Evolutionary conservation across 2,888 invertebrate species (phyloP), one percentile per base, ranked within the genome.

Genomic region (Tyria jacobaeae): DNA sequence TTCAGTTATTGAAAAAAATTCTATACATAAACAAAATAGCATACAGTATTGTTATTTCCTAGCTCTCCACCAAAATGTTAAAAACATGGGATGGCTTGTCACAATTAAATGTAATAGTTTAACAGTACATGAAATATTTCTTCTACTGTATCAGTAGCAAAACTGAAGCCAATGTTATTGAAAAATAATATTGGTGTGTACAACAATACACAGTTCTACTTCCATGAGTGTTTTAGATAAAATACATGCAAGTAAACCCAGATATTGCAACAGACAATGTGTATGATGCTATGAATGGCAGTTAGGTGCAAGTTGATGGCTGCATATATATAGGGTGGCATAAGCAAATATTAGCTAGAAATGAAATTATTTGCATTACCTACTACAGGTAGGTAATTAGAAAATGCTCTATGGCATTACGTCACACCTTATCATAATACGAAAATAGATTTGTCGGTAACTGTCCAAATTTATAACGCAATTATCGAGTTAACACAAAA

Each of bases 401-500:
- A 73, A 60, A 66, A 75, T 65, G 65, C 71, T 66, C 71, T 74
- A 76, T 58, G 60, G 47, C 62, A 70, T 63, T 59, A 66, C 53
- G 62, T 78, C 68, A 73, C 63, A 67, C 60, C 57, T 68, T 69
- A 67, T 71, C 63, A 58, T 58, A 55, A 64, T 74, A 79, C 62
- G 60, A 75, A 82, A 78, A 78, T 76, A 77, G 73, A 75, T 57
- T 73, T 66, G 50, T 74, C 51, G 64, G 67, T 70, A 71, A 61
- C 61, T 54, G 57, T 72, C 58, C 62, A 74, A 72, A 73, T 64
- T 57, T 61, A 73, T 65, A 50, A 56, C 63, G 71, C 31, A 69
- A 69, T 71, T 62, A 65, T 57, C 49, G 60, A 66, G 54, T 70
- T 52, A 65, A 79, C 68, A 72, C 66, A 73, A 70, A 71, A 71